Conservation (phyloP, 2,797 vertebrate genomes). For the Tangara arthus region DNA sequence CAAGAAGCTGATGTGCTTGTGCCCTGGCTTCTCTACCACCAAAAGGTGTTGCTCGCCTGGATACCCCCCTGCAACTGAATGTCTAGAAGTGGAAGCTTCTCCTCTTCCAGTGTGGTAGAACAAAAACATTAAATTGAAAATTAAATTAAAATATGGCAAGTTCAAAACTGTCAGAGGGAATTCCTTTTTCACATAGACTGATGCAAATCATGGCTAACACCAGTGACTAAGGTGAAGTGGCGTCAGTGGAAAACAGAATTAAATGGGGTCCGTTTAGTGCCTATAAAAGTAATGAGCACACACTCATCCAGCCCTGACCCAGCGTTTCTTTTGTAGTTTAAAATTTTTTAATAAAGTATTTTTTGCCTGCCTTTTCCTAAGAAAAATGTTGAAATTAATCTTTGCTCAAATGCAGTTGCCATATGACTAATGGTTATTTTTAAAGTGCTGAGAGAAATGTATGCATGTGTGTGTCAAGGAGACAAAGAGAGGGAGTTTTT, state of each 20-base stretch:
- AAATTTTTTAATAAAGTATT: neutral
- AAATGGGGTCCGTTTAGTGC: neutral
- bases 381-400: neutral
- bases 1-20: neutral
- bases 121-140: neutral
- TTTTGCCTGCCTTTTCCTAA: neutral
- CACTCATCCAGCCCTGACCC: neutral
- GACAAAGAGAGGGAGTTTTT: neutral
- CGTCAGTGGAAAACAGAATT: slow-evolving; percentile 39
- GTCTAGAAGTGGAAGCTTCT: neutral
- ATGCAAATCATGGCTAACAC: slow-evolving; percentile 28
- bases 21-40: neutral
- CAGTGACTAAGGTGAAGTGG: slow-evolving; percentile 33
- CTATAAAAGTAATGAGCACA: neutral
- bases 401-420: slow-evolving; percentile 4
- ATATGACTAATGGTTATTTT: slow-evolving; percentile 36
- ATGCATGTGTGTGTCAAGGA: neutral
- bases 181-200: neutral
- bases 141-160: slow-evolving; percentile 35
- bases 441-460: neutral
- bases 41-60: neutral
- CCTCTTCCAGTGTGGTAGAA: neutral
- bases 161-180: slow-evolving; percentile 41
- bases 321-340: neutral
- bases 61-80: neutral